phyloP scores from a whole-genome alignment of 2,888 invertebrate genomes.

The Charanyca ferruginea region DNA sequence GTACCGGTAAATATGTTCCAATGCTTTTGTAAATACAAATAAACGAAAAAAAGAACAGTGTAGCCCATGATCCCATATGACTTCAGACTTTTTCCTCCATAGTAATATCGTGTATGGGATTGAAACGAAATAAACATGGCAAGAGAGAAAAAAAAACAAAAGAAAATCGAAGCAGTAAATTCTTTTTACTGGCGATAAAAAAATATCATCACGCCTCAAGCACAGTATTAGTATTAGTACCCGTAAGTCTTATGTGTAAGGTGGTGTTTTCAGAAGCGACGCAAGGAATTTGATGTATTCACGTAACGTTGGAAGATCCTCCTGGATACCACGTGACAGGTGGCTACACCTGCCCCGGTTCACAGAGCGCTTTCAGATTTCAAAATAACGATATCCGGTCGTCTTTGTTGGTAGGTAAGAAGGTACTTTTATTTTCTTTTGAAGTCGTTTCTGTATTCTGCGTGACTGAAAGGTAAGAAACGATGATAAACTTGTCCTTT shows the following conservation, averaged over 20 bases:
- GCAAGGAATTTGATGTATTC: constrained; percentile 29
- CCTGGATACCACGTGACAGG: constrained; percentile 38
- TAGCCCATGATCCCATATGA: background rate
- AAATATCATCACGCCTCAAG: constrained; percentile 32
- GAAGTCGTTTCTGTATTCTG: constrained; percentile 34
- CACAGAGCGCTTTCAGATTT: constrained; percentile 51
- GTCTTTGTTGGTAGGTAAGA: constrained; percentile 36
- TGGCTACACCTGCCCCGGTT: constrained; percentile 41
- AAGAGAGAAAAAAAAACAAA: constrained; percentile 23
- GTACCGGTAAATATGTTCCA: constrained; percentile 49
- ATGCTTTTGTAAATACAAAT: constrained; percentile 37
- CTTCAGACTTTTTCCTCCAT: constrained; percentile 14
- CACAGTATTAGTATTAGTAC: too few species aligned
- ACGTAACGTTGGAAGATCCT: constrained; percentile 7
- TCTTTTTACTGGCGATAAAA: constrained; percentile 37
- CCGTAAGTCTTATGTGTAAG: constrained; percentile 21
- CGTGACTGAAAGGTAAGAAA: constrained; percentile 10
- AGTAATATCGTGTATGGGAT: background rate
- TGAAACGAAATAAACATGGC: constrained; percentile 12
- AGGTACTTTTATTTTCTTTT: constrained; percentile 43
- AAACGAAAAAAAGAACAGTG: constrained; percentile 28
- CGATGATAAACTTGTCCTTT: constrained; percentile 12
- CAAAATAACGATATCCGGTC: constrained; percentile 49
- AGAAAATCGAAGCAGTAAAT: constrained; percentile 20
- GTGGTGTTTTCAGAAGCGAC: constrained; percentile 16